Percentiles rank a stretch among this genome's conserved stretches.
phyloP scores from a whole-genome alignment of 2,888 invertebrate species.

The Perdita meconis region DNA sequence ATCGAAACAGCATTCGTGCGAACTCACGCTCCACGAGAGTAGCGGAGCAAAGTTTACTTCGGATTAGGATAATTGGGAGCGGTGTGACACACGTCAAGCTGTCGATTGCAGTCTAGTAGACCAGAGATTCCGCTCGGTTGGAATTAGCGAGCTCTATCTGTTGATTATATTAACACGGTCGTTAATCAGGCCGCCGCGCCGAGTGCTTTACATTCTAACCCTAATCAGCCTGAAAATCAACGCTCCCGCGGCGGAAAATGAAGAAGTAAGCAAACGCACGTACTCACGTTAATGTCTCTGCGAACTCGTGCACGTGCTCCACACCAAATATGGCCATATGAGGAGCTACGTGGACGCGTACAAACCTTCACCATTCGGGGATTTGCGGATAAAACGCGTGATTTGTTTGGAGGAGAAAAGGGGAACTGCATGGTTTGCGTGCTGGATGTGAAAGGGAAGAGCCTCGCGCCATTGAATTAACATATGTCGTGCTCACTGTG shows the following conservation, averaged over 20 bases:
- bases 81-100: slow-evolving; percentile 44
- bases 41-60: slow-evolving; percentile 58
- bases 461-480: slow-evolving; percentile 41
- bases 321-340: slow-evolving; percentile 54
- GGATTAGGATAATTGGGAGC: slow-evolving; percentile 66
- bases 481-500: slow-evolving; percentile 43
- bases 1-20: too few relatives aligned
- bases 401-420: slow-evolving; percentile 60
- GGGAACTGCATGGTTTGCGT: slow-evolving; percentile 29
- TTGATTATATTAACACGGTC: slow-evolving; percentile 77
- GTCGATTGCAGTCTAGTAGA: slow-evolving; percentile 35
- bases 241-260: neutral
- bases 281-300: neutral
- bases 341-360: slow-evolving; percentile 52
- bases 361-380: slow-evolving; percentile 46
- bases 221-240: slow-evolving; percentile 16
- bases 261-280: slow-evolving; percentile 7
- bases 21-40: slow-evolving; percentile 6
- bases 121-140: slow-evolving; percentile 77
- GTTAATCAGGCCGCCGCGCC: slow-evolving; percentile 66
- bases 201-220: slow-evolving; percentile 21
- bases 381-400: slow-evolving; percentile 67
- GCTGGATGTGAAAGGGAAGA: slow-evolving; percentile 19
- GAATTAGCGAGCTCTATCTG: slow-evolving; percentile 78
- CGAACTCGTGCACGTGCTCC: slow-evolving; percentile 26